Conservation (phyloP, 2,113 vertebrate species). For the Gobius niger region DNA sequence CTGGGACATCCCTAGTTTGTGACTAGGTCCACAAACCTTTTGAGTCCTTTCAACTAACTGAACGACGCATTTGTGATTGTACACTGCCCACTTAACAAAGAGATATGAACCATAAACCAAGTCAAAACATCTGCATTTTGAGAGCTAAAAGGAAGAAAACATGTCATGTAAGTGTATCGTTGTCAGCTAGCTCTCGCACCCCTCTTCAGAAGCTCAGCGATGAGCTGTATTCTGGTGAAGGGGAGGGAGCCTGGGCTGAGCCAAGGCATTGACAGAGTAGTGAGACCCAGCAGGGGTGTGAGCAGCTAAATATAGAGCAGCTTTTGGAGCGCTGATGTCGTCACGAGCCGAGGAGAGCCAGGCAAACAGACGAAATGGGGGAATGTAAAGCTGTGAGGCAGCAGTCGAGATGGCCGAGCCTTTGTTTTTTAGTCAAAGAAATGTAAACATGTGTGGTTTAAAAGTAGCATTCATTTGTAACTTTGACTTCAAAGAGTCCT, state of each 20-base stretch:
- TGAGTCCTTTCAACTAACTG: no score
- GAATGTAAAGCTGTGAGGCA: slow-evolving; percentile 40
- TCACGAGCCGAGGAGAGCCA: slow-evolving; percentile 65
- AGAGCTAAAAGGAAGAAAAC: no score
- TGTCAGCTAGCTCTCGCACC: slow-evolving; percentile 22
- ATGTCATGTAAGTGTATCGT: no score
- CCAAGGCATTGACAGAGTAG: slow-evolving; percentile 70
- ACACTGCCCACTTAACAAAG: no score
- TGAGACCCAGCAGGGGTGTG: slow-evolving; percentile 69
- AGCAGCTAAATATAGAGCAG: slow-evolving; percentile 78
- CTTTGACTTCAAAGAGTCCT: background rate
- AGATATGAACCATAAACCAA: no score
- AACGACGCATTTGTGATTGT: no score
- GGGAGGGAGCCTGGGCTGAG: slow-evolving; percentile 49
- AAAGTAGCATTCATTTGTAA: background rate
- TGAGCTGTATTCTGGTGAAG: slow-evolving; percentile 49
- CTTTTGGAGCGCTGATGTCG: slow-evolving; percentile 76
- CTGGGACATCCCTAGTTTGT: no score
- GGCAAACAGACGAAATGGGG: slow-evolving; percentile 40
- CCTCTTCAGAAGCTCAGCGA: slow-evolving; percentile 30
- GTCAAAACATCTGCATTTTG: no score
- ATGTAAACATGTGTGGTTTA: background rate
- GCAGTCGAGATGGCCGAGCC: slow-evolving; percentile 19
- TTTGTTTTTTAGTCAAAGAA: slow-evolving; percentile 5
- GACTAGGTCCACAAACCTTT: no score